Base-by-base conservation (phyloP, 2,888 invertebrate genomes). In the Spisula solida region DNA sequence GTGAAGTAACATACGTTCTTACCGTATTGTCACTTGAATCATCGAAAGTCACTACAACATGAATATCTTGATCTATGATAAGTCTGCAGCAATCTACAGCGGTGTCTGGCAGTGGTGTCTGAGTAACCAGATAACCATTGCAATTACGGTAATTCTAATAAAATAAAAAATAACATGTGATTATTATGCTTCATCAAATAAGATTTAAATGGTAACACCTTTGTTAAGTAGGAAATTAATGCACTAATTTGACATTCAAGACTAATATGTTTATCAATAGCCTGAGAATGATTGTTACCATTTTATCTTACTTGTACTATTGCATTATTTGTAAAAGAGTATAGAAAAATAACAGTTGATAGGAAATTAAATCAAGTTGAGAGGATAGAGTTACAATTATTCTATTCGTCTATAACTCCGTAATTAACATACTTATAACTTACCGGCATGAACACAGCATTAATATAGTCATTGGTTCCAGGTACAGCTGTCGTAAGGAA, bases 51-150 rank as follows among this genome's bases (percentile, higher is more conserved):
- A 83, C 83, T 8, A 83, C 51, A 70, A 83, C 83, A 29, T 83
- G 70, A 31, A 83, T 70, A 4, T 83, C 75, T 75, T 83, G 70
- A 0, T 83, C 83, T 70, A 70, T 31, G 12, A 75, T 18, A 2
- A 83, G 83, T 47, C 83, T 70, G 51, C 83, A 83, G 18, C 25
- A 83, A 48, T 83, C 83, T 18, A 83, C 70, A 25, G 83, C 83
- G 1, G 83, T 83, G n/a, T 48, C 47, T 25, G 47, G 41, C 20
- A 83, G 31, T 48, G 83, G 83, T 83, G 70, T 75, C 31, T 70
- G 70, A 31, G 83, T 75, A 10, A 83, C 5, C 1, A 75, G 25
- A 20, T 75, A 83, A 25, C 75, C 75, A 20, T 51, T 5, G 6
- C 31, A 31, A 31, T 83, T 51, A 25, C 51, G 18, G 75, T 83